Percentiles rank a stretch among this genome's conserved stretches.
These are phyloP conservation scores for Sinelater perroti DNA, from an alignment of 2,888 invertebrate genomes.

Conservation along the genomic window DNA sequence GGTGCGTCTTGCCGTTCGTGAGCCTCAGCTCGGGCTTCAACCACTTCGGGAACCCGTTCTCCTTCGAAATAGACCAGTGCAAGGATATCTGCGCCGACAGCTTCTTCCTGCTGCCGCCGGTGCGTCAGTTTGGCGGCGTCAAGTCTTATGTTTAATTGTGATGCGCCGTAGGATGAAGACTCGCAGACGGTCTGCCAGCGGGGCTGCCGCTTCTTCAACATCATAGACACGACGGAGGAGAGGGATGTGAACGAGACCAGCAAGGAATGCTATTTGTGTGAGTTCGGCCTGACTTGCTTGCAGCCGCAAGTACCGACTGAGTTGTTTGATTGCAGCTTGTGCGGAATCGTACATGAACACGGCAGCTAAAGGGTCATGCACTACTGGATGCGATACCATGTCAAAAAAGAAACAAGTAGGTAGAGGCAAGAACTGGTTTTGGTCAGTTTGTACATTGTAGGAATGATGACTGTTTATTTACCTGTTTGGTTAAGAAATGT, in stretches of 20 bases:
- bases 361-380: constrained; percentile 46
- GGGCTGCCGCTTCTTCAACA: constrained; percentile 54
- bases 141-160: too few species aligned
- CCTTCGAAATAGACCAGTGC: constrained; percentile 21
- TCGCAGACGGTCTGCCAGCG: constrained; percentile 52
- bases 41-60: constrained; percentile 7
- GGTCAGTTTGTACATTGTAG: too few species aligned
- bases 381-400: constrained; percentile 50
- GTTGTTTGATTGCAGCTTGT: constrained; percentile 53
- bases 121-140: too few species aligned
- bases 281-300: constrained; percentile 41
- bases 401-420: constrained; percentile 48
- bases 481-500: too few species aligned
- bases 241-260: constrained; percentile 49
- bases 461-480: too few species aligned
- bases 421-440: background rate
- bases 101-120: constrained; percentile 26
- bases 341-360: constrained; percentile 47
- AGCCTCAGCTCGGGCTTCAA: background rate
- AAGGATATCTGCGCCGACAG: constrained; percentile 29
- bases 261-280: constrained; percentile 53
- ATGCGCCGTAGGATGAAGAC: constrained; percentile 47
- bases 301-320: too few species aligned
- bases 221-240: constrained; percentile 51
- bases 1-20: background rate